Conservation (phyloP, 2,797 vertebrate genomes). For the Chrysocyon brachyurus region DNA sequence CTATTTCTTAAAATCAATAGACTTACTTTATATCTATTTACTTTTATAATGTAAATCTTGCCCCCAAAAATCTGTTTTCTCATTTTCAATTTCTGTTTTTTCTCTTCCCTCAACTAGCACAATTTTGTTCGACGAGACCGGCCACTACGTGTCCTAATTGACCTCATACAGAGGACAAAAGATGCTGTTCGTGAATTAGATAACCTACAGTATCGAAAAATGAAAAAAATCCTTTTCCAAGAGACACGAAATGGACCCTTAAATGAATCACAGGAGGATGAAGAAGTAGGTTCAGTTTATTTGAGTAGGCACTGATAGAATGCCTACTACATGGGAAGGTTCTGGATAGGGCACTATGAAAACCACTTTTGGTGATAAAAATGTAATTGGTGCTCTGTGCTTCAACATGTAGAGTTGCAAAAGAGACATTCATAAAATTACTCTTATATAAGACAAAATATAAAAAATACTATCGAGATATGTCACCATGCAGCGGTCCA, state of each 20-base stretch:
- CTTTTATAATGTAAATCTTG: not conserved
- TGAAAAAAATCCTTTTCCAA: slow-evolving; percentile 97
- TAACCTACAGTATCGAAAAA: slow-evolving; percentile 95
- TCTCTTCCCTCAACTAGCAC: slow-evolving; percentile 89
- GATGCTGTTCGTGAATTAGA: slow-evolving; percentile 94
- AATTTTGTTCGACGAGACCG: slow-evolving; percentile 97
- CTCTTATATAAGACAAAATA: not conserved
- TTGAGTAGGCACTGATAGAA: not conserved
- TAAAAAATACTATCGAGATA: not conserved
- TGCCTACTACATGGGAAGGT: not conserved
- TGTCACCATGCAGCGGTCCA: not conserved
- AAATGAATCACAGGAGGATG: slow-evolving; percentile 96
- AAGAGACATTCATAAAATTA: not conserved
- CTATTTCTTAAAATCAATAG: slow-evolving; percentile 46
- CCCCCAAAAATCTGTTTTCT: not conserved
- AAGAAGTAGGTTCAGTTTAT: slow-evolving; percentile 73
- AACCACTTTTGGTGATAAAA: not conserved
- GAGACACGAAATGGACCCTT: slow-evolving; percentile 96
- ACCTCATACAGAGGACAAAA: slow-evolving; percentile 98
- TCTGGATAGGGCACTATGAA: not conserved
- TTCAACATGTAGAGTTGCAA: not conserved
- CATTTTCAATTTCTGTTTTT: not conserved
- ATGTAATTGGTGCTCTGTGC: not conserved
- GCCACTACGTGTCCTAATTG: slow-evolving; percentile 92
- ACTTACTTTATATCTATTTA: not conserved